phyloP scores from a whole-genome alignment of 2,888 invertebrate genomes.

The Drosophila nigricruria region DNA sequence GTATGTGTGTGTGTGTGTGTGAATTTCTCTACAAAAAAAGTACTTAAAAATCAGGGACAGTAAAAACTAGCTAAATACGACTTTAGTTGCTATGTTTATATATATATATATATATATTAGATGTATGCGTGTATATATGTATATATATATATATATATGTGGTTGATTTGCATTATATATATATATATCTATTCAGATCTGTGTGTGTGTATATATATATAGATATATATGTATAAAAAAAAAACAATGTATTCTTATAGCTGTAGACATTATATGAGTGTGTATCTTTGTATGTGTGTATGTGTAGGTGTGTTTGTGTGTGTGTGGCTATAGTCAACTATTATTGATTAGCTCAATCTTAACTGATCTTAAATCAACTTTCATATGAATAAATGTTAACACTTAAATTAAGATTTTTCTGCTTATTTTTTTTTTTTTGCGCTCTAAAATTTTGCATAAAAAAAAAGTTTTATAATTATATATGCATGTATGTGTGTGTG shows the following conservation, averaged over 20 bases:
- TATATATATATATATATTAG: constrained; percentile 27
- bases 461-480: constrained; percentile 27
- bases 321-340: constrained; percentile 38
- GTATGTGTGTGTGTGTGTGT: constrained; percentile 30
- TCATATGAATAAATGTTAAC: constrained; percentile 61
- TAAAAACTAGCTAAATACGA: constrained; percentile 64
- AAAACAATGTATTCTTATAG: constrained; percentile 47
- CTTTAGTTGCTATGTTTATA: constrained; percentile 51
- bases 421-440: constrained; percentile 11
- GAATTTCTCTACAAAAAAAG: constrained; percentile 64
- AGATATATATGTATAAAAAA: constrained; percentile 32
- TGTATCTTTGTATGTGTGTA: constrained; percentile 17
- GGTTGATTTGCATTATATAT: constrained; percentile 44
- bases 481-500: constrained; percentile 19
- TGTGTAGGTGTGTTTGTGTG: constrained; percentile 12
- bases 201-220: constrained; percentile 45
- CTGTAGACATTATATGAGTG: constrained; percentile 30
- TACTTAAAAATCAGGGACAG: constrained; percentile 51
- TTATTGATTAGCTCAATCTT: constrained; percentile 34
- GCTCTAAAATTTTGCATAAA: constrained; percentile 41
- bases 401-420: constrained; percentile 54
- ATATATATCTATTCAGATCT: constrained; percentile 54
- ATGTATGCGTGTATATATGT: constrained; percentile 24
- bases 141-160: constrained; percentile 33
- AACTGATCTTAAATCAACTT: constrained; percentile 43